Evolutionary conservation across 2,113 vertebrate species (phyloP), one percentile per base, ranked within the genome.

Genomic region (Ctenomys sociabilis): DNA sequence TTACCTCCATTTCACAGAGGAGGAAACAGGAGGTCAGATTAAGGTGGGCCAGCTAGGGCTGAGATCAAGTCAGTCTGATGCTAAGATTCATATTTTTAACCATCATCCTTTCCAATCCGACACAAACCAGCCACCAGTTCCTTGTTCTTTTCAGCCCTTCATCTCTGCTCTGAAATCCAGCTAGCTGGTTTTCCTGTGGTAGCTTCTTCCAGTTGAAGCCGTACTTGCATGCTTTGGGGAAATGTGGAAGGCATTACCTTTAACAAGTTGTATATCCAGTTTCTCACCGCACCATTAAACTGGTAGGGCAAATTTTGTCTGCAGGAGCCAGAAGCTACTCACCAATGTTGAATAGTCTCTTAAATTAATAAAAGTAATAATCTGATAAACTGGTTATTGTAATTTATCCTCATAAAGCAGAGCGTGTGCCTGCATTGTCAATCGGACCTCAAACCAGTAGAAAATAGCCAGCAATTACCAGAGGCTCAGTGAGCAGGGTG

Each of bases 341-440:
- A 30, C 92, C 89, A 81, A 49, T 59, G 84, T 91, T 88, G 70
- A 91, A 8, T 49, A 28, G 70, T 82, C 32, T 93, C 97, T 93
- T 91, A 81, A 88, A 96, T 94, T 91, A 95, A 91, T 84, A 96
- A 96, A 95, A 97, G 85, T 32, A 63, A 94, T 96, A 96, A 96
- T 96, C 90, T 82, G 95, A 85, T 95, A 90, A 92, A 93, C 92
- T 37, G 72, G 88, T 88, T 88, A 95, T 94, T 97, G 78, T 96
- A 89, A 93, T 95, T 78, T 96, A 85, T 82, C 91, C 91, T 63
- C 93, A 40, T 86, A 93, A 96, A 90, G 70, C 77, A 68, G 91
- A 89, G 40, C 86, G n/a, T 59, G 96, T 73, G 35, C 88, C 85
- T 70, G 73, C 75, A 83, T 81, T 91, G 81, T 88, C 96, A 70